Evolutionary conservation across 2,888 invertebrate genomes (phyloP), one percentile per base, ranked within the genome.

Genomic region (Macrosoma leucophasiata): DNA sequence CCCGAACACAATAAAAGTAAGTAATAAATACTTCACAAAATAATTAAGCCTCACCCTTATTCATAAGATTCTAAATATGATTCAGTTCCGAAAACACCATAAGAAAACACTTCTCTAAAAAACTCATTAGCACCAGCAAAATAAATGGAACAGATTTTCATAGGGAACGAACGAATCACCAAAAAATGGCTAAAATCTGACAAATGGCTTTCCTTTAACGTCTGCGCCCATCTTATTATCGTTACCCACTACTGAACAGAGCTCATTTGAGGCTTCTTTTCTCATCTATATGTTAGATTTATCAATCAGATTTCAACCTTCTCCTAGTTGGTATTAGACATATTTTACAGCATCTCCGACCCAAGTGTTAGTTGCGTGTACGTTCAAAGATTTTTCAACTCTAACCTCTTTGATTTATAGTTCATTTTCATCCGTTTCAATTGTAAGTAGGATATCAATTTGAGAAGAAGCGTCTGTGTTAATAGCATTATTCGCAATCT

Each of bases 401-500:
- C 52, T 71, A 58, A 49, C 34, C 0, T 3, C n/a, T 6, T 25
- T 1, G 0, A 1, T 0, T 40, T 57, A 50, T 46, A 47, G 68
- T 59, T 60, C 52, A 62, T 39, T 57, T 69, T 76, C 12, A 48
- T 30, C 26, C 58, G 53, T 10, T 40, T 13, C 26, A 18, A 40
- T 32, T 23, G 44, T 44, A 51, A 65, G 69, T 62, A 68, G 72
- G 81, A 79, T 82, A 82, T 82, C 81, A 82, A 81, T 81, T 81
- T 81, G 81, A 81, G 76, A 72, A 82, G 79, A 77, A 84, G 82
- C 84, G 84, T 84, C 84, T 82, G 84, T 82, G 81, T 76, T 84
- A 84, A 84, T 84, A 84, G 84, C 79, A 81, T 84, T 84, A 84
- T 78, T 71, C 79, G 77, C 82, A 84, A 84, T 84, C 84, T 84